Evolutionary conservation across 2,888 invertebrate genomes (phyloP).

Genomic region (Drosophila flavopinicola): DNA sequence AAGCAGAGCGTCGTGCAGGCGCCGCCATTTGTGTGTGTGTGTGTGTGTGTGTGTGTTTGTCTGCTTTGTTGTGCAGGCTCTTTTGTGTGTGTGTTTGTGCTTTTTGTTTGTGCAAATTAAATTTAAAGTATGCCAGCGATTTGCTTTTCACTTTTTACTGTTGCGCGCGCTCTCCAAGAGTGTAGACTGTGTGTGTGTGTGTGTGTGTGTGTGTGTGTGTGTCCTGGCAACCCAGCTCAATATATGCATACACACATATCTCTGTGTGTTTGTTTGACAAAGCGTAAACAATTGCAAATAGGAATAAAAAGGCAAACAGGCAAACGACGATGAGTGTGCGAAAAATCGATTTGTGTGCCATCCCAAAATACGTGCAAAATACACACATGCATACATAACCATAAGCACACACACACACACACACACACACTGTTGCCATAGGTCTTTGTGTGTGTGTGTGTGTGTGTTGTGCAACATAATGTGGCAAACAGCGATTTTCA

Average conservation of each 20-base stretch:
- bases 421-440: constrained; percentile 37
- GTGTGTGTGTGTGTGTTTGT: constrained; percentile 13
- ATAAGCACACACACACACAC: background rate
- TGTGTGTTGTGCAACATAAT: constrained; percentile 68
- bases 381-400: constrained; percentile 12
- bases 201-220: constrained; percentile 4
- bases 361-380: constrained; percentile 64
- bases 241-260: constrained; percentile 16
- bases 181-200: background rate
- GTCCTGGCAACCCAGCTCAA: constrained; percentile 57
- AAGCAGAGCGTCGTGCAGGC: constrained; percentile 54
- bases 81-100: constrained; percentile 16
- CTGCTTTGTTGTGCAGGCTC: constrained; percentile 18
- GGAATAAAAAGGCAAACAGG: constrained; percentile 50
- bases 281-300: constrained; percentile 79
- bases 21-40: constrained; percentile 38
- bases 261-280: constrained; percentile 61
- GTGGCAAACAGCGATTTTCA: constrained; percentile 65
- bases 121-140: constrained; percentile 78
- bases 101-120: constrained; percentile 75
- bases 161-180: constrained; percentile 72
- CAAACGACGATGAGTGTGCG: constrained; percentile 65
- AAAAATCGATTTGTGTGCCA: constrained; percentile 77
- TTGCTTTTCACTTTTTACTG: constrained; percentile 70
- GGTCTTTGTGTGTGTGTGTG: constrained; percentile 27